These are phyloP conservation scores for Anomalospiza imberbis DNA, from an alignment of 2,797 vertebrate genomes.

Conservation along the genomic window DNA sequence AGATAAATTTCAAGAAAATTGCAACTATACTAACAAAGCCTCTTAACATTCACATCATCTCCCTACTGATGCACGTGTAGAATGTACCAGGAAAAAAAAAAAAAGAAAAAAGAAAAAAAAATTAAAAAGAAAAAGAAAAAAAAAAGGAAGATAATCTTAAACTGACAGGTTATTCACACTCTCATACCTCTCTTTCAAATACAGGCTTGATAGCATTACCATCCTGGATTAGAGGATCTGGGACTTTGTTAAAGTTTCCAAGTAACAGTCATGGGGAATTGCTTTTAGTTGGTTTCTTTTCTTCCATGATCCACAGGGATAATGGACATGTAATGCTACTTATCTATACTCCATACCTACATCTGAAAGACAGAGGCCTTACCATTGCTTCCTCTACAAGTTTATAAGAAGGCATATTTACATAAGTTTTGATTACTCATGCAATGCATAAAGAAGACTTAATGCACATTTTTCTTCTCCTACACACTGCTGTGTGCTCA, in stretches of 20 bases:
- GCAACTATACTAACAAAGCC: neutral
- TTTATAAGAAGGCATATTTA: neutral
- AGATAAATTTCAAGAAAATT: neutral
- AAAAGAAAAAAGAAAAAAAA: neutral
- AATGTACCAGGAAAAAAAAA: neutral
- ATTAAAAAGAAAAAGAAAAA: neutral
- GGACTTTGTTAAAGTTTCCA: neutral
- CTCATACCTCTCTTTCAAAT: neutral
- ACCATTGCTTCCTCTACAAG: neutral
- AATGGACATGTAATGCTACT: neutral
- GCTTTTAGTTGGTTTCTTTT: neutral
- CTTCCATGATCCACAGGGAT: neutral
- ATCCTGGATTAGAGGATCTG: neutral
- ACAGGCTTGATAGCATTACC: neutral
- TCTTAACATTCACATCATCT: neutral
- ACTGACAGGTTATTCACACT: neutral
- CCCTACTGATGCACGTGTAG: neutral
- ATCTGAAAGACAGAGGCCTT: neutral
- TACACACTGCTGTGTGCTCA: neutral
- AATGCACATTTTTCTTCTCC: neutral
- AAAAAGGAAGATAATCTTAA: neutral
- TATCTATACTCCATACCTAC: neutral
- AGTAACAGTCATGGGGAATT: neutral
- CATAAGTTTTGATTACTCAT: conserved; percentile 22
- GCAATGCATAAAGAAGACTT: neutral